Evolutionary conservation across 2,113 vertebrate species (phyloP).

Genomic region (Oplegnathus fasciatus): DNA sequence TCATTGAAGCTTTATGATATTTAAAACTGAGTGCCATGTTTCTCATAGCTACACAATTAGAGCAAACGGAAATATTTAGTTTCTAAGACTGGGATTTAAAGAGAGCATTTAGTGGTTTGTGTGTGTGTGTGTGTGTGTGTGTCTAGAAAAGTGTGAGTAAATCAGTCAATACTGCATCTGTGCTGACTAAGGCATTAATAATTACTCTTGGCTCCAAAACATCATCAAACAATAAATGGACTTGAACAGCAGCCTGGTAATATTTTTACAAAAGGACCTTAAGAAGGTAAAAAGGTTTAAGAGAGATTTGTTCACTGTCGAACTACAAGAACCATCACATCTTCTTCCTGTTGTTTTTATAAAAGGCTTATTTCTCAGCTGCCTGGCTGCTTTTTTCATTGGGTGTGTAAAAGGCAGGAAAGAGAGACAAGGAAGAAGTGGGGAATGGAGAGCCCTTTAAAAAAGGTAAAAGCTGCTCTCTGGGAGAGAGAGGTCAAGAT

Average conservation of each 20-base stretch:
- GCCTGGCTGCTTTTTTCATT: background rate
- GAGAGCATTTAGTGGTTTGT: background rate
- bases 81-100: background rate
- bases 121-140: background rate
- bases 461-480: conserved; percentile 10
- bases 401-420: background rate
- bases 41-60: background rate
- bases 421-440: background rate
- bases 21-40: background rate
- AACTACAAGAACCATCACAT: background rate
- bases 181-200: conserved; percentile 1
- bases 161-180: background rate
- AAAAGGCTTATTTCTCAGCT: background rate
- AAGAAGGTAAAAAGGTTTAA: background rate
- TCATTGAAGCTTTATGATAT: background rate
- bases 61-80: conserved; percentile 1
- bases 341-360: background rate
- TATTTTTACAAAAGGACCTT: background rate
- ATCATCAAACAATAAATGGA: conserved; percentile 19
- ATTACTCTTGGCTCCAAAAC: background rate
- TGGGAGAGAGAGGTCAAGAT: conserved; percentile 18
- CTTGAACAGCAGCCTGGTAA: background rate
- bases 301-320: background rate
- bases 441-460: conserved; percentile 33
- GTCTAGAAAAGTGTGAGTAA: background rate